Evolutionary conservation across 1,140 invertebrate genomes (phyloP).

Genomic region (Aphis craccivora): DNA sequence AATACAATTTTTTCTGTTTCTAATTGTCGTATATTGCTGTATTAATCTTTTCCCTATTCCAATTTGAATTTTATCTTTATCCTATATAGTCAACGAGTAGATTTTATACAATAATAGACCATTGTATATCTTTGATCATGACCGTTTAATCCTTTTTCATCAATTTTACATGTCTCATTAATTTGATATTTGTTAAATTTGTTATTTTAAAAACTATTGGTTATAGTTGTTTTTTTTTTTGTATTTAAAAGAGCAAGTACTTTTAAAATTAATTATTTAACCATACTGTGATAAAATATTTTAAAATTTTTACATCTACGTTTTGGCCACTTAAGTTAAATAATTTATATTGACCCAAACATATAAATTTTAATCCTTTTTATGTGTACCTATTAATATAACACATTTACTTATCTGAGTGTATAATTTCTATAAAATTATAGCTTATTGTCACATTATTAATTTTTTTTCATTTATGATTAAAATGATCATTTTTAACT

Average conservation of each 20-base stretch:
- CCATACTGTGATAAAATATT: not conserved
- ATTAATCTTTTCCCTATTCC: too few species aligned
- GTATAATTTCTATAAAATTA: not conserved
- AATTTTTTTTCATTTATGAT: not conserved
- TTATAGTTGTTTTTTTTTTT: slow-evolving; percentile 5
- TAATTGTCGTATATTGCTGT: not conserved
- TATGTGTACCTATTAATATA: not conserved
- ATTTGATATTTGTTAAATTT: slow-evolving; percentile 6
- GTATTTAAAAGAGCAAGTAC: not conserved
- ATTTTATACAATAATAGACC: too few species aligned
- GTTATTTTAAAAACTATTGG: not conserved
- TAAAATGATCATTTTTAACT: not conserved
- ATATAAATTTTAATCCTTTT: not conserved
- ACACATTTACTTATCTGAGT: not conserved
- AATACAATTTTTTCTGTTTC: slow-evolving; percentile 37
- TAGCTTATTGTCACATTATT: not conserved
- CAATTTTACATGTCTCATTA: too few species aligned
- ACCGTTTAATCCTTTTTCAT: too few species aligned
- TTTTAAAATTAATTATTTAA: not conserved
- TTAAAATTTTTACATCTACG: slow-evolving; percentile 30
- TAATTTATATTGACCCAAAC: not conserved
- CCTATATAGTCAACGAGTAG: too few species aligned
- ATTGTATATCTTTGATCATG: too few species aligned
- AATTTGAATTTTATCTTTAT: too few species aligned
- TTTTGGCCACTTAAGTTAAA: slow-evolving; percentile 45